These are phyloP conservation scores for Globicephala melas DNA, from an alignment of 2,113 vertebrate genomes.

Conservation along the genomic window DNA sequence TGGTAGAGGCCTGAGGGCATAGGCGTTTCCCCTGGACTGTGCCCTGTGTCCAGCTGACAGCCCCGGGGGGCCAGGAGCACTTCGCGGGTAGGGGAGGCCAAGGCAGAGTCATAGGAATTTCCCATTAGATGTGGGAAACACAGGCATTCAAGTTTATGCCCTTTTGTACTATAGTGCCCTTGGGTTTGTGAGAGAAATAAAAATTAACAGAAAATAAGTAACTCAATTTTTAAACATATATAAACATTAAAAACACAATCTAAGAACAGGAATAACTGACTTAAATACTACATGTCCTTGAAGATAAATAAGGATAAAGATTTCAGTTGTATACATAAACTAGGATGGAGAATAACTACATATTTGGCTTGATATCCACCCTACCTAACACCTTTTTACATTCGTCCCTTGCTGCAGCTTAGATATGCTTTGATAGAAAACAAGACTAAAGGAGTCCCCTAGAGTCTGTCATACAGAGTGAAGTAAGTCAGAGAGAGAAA, in stretches of 20 bases:
- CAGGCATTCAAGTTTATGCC: background rate
- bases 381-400: background rate
- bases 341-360: background rate
- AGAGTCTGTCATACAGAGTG: too few relatives aligned
- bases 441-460: background rate
- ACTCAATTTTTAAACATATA: background rate
- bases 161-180: background rate
- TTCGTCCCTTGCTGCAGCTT: background rate
- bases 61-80: background rate
- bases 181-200: background rate
- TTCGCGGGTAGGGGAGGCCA: background rate
- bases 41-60: background rate
- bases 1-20: background rate
- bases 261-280: background rate
- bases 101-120: background rate
- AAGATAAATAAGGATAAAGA: background rate
- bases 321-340: background rate
- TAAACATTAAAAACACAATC: background rate
- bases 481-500: too few relatives aligned
- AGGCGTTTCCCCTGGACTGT: background rate
- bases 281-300: background rate
- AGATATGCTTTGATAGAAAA: background rate
- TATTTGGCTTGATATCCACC: background rate
- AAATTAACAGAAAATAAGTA: background rate
- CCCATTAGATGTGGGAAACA: background rate